Evolutionary conservation across 2,888 invertebrate species (phyloP).

Genomic region (Acleris holmiana): DNA sequence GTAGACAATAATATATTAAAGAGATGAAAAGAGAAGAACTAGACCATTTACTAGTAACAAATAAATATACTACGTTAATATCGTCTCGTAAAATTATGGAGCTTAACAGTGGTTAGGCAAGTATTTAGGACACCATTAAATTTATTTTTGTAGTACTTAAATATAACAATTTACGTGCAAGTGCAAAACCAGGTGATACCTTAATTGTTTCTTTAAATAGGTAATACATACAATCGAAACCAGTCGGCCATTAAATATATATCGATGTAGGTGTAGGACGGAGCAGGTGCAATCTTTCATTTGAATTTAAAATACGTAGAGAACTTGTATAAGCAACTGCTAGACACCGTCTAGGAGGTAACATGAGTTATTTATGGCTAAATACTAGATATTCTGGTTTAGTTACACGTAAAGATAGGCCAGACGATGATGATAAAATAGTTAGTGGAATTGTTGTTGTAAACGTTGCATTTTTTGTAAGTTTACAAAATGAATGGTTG

Average conservation of each 20-base stretch:
- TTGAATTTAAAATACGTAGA: slow-evolving; percentile 26
- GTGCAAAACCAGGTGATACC: neutral
- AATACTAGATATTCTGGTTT: slow-evolving; percentile 30
- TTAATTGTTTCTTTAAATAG: slow-evolving; percentile 10
- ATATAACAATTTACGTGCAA: neutral
- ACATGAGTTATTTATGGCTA: slow-evolving; percentile 12
- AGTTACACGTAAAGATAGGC: slow-evolving; percentile 1
- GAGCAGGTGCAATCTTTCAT: slow-evolving; percentile 28
- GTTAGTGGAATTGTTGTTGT: slow-evolving; percentile 7
- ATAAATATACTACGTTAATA: too few species aligned
- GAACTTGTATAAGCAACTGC: slow-evolving; percentile 1
- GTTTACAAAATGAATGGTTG: neutral
- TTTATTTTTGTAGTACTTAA: neutral
- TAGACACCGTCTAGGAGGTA: slow-evolving; percentile 25
- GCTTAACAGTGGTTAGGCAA: too few species aligned
- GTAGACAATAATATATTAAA: too few species aligned
- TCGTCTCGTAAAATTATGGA: too few species aligned
- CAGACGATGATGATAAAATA: slow-evolving; percentile 22
- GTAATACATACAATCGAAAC: slow-evolving; percentile 11
- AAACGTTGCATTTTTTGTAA: neutral
- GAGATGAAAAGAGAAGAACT: too few species aligned
- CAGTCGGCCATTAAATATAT: slow-evolving; percentile 2
- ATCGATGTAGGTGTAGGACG: slow-evolving; percentile 1
- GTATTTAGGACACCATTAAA: neutral
- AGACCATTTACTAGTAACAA: too few species aligned